These are phyloP conservation scores for Thrips palmi DNA, from an alignment of 1,140 invertebrate species.

Conservation along the genomic window DNA sequence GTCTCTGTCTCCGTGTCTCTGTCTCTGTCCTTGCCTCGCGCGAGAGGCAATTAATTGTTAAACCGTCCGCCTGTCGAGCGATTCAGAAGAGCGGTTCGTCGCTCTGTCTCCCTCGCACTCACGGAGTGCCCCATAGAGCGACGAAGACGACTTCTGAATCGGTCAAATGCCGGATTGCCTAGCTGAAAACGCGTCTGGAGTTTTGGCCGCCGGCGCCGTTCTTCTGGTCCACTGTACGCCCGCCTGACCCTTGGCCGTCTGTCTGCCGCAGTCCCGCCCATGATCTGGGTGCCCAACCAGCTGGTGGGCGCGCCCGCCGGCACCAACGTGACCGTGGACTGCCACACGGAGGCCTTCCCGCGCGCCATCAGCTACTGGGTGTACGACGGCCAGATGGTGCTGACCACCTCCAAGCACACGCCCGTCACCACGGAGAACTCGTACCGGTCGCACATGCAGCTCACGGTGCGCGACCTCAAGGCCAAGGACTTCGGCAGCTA, in stretches of 20 bases:
- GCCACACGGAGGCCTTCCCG: constrained; percentile 83
- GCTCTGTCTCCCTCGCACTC: no score
- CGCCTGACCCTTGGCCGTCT: constrained; percentile 10
- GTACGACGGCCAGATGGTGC: constrained; percentile 64
- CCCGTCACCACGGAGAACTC: constrained; percentile 59
- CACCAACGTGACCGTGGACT: constrained; percentile 81
- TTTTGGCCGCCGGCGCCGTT: no score
- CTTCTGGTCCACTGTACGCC: no score
- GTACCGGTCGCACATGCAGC: constrained; percentile 68
- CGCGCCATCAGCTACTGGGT: constrained; percentile 85
- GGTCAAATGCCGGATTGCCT: no score
- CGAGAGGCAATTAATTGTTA: no score
- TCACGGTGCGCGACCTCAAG: constrained; percentile 62
- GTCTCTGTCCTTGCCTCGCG: not conserved
- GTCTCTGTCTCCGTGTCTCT: not conserved
- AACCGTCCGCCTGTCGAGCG: no score
- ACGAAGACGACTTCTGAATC: no score
- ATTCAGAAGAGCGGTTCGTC: no score
- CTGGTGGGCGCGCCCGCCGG: constrained; percentile 72
- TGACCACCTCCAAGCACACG: constrained; percentile 64
- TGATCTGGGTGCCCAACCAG: constrained; percentile 85
- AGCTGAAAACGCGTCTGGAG: no score
- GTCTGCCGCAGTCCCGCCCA: constrained; percentile 63
- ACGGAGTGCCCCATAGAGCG: no score
- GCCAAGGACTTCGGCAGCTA: constrained; percentile 66